Evolutionary conservation across 2,888 invertebrate genomes (phyloP), one percentile per base, ranked within the genome.

Genomic region (Torymus texanus): DNA sequence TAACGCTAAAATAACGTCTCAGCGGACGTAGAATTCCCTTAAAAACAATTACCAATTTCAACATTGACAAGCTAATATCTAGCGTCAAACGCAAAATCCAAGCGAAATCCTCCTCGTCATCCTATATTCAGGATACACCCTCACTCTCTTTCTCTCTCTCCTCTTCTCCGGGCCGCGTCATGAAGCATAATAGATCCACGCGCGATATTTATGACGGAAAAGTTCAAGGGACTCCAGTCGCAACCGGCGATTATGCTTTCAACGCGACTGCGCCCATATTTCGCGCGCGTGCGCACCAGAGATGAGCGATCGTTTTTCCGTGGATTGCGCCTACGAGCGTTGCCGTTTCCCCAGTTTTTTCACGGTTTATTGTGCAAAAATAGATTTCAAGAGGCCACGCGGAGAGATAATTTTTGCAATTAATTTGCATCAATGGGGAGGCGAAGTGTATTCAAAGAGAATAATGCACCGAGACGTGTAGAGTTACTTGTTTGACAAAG

Each of bases 231-330:
- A 21, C 53, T 65, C 24, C 5, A 51, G 18, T 58, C 14, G 58
- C 41, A 70, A 70, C 50, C 58, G 41, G 58, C 50, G 41, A 70
- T 70, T 70, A 70, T 8, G 58, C 51, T 70, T 70, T 58, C 58
- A 65, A 16, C 63, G 63, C 63, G 63, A 50, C 50, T 62, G 66
- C 53, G 14, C 55, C 24, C n/a, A 58, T 41, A 5, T 41, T 8
- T 41, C 41, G 41, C 41, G 29, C 29, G 29, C 29, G 4, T 3
- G 58, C 41, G 16, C 4, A 5, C 29, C 8, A 5, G 41, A 5
- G 5, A 8, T 41, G 41, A 41, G 41, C 5, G 41, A 41, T 41
- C 41, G 41, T 41, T 41, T 41, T 41, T 41, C 41, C 8, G 41
- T 41, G 41, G 21, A 21, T 21, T 41, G 41, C 41, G 41, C 41